Evolutionary conservation across 2,113 vertebrate species (phyloP).

Genomic region (Coregonus clupeaformis): DNA sequence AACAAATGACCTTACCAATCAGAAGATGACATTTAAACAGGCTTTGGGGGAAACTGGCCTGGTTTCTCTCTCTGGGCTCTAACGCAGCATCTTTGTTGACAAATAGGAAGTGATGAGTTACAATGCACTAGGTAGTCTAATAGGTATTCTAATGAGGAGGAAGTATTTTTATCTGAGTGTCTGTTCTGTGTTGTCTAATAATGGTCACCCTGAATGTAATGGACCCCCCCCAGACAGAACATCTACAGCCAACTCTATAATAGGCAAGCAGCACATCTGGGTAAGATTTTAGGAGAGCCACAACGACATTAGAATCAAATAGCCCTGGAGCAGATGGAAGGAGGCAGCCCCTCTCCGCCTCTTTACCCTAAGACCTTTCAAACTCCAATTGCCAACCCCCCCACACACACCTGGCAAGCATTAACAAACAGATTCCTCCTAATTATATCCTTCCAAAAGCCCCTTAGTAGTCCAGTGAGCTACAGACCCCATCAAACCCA

Average conservation of each 20-base stretch:
- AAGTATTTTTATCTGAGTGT: too few species aligned
- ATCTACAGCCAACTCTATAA: constrained; percentile 36
- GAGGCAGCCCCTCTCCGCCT: constrained; percentile 27
- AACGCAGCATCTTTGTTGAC: constrained; percentile 33
- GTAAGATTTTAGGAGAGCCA: constrained; percentile 49
- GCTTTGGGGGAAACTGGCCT: constrained; percentile 37
- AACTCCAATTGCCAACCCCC: constrained; percentile 1
- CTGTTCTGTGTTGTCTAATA: background rate
- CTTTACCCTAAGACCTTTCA: constrained; percentile 34
- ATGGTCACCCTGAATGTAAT: too few species aligned
- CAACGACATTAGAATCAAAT: constrained; percentile 42
- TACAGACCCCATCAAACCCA: constrained; percentile 15
- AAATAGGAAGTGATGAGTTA: constrained; percentile 39
- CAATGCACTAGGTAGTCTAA: constrained; percentile 43
- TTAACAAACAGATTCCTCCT: constrained; percentile 22
- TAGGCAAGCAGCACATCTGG: constrained; percentile 47
- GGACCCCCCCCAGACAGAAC: constrained; percentile 16
- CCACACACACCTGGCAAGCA: constrained; percentile 42
- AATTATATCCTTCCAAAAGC: constrained; percentile 30
- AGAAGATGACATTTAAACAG: constrained; percentile 65
- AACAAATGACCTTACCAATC: constrained; percentile 59
- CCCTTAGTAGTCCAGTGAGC: constrained; percentile 47
- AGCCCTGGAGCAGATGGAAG: constrained; percentile 26
- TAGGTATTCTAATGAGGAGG: constrained; percentile 23
- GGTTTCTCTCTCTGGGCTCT: too few species aligned